These are phyloP conservation scores for Sphaerophoria taeniata DNA, from an alignment of 2,888 invertebrate species.

Conservation along the genomic window DNA sequence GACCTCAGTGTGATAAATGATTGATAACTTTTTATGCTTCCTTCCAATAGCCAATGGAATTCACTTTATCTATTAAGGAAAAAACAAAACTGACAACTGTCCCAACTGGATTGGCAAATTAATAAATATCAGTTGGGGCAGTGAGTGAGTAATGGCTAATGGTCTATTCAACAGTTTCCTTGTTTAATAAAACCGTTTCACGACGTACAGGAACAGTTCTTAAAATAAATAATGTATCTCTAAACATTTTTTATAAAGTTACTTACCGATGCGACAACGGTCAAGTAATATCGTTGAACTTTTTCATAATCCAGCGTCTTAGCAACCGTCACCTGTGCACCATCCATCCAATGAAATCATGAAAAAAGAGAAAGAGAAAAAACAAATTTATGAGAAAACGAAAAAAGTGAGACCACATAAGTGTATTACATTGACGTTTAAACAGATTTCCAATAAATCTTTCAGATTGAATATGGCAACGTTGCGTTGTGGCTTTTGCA, in stretches of 20 bases:
- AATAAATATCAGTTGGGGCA: slow-evolving; percentile 61
- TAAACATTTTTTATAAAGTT: slow-evolving; percentile 58
- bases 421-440: slow-evolving; percentile 66
- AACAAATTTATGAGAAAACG: slow-evolving; percentile 1
- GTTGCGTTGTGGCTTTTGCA: not conserved
- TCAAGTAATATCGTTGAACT: slow-evolving; percentile 93
- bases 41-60: not conserved
- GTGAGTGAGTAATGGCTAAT: slow-evolving; percentile 61
- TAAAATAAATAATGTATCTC: not conserved
- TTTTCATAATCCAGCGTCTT: slow-evolving; percentile 94
- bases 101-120: slow-evolving; percentile 65
- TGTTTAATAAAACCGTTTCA: slow-evolving; percentile 22
- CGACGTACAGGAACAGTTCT: not conserved
- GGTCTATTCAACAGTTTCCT: slow-evolving; percentile 19
- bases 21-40: no score
- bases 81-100: slow-evolving; percentile 44
- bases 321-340: slow-evolving; percentile 88
- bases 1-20: no score
- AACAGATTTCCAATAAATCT: slow-evolving; percentile 68
- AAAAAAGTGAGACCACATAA: slow-evolving; percentile 58
- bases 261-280: slow-evolving; percentile 94
- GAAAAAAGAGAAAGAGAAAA: slow-evolving; percentile 28
- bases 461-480: slow-evolving; percentile 54
- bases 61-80: slow-evolving; percentile 63
- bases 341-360: not conserved